phyloP scores from a whole-genome alignment of 2,888 invertebrate species.

The Pogonocherus hispidulus region DNA sequence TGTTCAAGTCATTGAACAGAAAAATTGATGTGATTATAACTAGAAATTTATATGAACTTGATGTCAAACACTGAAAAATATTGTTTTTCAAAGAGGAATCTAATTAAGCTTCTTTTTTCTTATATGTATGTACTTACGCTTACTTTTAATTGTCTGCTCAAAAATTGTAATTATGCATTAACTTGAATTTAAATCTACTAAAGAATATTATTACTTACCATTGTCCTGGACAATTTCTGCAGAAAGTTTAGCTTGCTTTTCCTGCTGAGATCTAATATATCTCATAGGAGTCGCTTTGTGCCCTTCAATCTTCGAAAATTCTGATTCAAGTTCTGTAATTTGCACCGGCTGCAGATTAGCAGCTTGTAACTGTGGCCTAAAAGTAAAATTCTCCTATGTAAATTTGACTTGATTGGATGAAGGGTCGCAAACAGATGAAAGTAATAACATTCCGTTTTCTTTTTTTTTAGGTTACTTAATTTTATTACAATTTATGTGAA shows the following conservation, averaged over 20 bases:
- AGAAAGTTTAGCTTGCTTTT: slow-evolving; percentile 73
- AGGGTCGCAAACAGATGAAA: no score
- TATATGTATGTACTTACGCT: no score
- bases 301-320: slow-evolving; percentile 82
- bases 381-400: slow-evolving; percentile 36
- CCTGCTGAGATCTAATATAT: slow-evolving; percentile 87
- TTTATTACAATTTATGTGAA: no score
- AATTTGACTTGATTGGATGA: no score
- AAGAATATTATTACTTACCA: slow-evolving; percentile 52
- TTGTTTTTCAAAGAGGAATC: no score
- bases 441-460: no score
- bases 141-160: no score
- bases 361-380: slow-evolving; percentile 80
- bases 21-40: not conserved
- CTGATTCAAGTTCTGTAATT: slow-evolving; percentile 88
- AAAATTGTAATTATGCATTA: not conserved
- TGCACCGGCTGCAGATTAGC: slow-evolving; percentile 90
- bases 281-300: slow-evolving; percentile 80
- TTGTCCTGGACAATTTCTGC: slow-evolving; percentile 71
- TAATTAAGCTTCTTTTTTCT: no score
- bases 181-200: not conserved
- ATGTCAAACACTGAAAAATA: not conserved
- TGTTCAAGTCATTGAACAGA: not conserved
- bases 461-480: no score
- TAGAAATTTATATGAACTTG: not conserved